phyloP scores from a whole-genome alignment of 2,888 invertebrate species.

The Augochlorella aurata region DNA sequence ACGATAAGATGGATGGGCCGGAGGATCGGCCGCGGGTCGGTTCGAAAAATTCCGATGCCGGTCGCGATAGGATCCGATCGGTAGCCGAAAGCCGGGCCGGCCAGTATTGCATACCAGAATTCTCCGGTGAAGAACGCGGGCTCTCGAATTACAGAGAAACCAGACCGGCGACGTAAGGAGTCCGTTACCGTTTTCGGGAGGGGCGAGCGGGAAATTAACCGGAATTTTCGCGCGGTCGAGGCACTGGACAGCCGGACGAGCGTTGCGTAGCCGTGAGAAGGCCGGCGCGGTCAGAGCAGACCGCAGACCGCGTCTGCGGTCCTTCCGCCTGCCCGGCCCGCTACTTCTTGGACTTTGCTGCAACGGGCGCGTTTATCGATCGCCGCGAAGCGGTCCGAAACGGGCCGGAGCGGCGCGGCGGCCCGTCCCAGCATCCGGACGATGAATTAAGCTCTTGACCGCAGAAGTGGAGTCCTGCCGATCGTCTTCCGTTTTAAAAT shows the following conservation, averaged over 20 bases:
- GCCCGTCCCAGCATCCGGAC: constrained; percentile 58
- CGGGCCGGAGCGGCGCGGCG: not conserved
- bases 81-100: not conserved
- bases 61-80: constrained; percentile 1
- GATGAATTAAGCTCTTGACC: constrained; percentile 62
- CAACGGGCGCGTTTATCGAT: constrained; percentile 64
- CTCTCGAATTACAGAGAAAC: not conserved
- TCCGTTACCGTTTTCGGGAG: constrained; percentile 22
- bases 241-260: constrained; percentile 41
- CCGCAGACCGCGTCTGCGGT: constrained; percentile 75
- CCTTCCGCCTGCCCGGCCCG: constrained; percentile 65
- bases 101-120: constrained; percentile 28
- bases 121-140: not conserved
- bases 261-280: constrained; percentile 55
- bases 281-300: constrained; percentile 60
- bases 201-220: constrained; percentile 53
- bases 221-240: constrained; percentile 60
- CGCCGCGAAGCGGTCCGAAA: not conserved
- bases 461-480: constrained; percentile 41
- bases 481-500: constrained; percentile 48
- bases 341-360: constrained; percentile 66
- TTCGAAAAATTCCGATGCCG: not conserved
- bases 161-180: not conserved
- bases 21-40: not conserved
- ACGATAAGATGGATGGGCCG: not conserved